Conservation (phyloP, 2,797 vertebrate species). For the Cuculus canorus region DNA sequence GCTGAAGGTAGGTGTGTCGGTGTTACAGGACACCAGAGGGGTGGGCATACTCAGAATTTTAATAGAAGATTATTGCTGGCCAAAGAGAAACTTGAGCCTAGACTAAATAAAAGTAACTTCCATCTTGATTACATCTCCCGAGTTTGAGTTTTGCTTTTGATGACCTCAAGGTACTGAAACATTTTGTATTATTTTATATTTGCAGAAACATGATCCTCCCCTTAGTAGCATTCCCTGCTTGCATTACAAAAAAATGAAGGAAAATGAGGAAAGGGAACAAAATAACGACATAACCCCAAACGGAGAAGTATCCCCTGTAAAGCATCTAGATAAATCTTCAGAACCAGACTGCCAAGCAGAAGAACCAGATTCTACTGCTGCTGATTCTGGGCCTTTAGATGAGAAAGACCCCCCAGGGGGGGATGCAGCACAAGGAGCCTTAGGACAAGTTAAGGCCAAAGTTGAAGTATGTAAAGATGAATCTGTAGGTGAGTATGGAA, state of each 20-base stretch:
- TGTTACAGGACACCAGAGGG: background rate
- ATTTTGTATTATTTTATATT: constrained; percentile 3
- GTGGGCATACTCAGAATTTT: background rate
- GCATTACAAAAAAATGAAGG: constrained; percentile 99
- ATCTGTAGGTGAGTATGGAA: constrained; percentile 88
- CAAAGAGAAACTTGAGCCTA: background rate
- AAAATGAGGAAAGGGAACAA: constrained; percentile 90
- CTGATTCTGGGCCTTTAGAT: constrained; percentile 68
- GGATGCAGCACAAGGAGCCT: constrained; percentile 88
- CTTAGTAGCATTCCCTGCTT: constrained; percentile 98
- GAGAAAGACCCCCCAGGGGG: constrained; percentile 76
- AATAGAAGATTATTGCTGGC: background rate
- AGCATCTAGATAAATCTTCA: constrained; percentile 73
- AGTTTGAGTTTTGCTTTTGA: background rate
- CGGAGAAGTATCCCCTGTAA: constrained; percentile 79
- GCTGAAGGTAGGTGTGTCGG: background rate
- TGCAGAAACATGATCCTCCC: constrained; percentile 98
- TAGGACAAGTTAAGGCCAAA: constrained; percentile 97
- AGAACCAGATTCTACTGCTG: constrained; percentile 75
- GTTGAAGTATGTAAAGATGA: constrained; percentile 99
- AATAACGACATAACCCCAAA: constrained; percentile 84
- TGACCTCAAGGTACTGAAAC: background rate
- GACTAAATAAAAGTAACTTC: background rate
- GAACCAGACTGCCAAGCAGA: constrained; percentile 80
- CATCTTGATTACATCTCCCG: background rate